Evolutionary conservation across 2,888 invertebrate species (phyloP).

Genomic region (Platycheirus albimanus): DNA sequence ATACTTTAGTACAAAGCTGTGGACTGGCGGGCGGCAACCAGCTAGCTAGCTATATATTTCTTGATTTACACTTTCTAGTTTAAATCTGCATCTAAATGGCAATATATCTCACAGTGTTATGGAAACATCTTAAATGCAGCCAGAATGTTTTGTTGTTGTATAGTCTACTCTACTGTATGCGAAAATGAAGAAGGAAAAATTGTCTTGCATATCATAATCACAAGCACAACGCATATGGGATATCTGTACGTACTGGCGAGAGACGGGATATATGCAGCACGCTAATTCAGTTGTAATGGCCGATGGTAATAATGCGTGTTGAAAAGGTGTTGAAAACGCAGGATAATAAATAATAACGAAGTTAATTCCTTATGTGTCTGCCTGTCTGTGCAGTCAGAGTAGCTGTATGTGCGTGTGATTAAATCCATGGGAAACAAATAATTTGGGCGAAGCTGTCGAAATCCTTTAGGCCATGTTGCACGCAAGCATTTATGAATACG

Average conservation of each 20-base stretch:
- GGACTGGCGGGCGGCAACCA: constrained; percentile 62
- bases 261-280: constrained; percentile 47
- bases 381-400: constrained; percentile 14
- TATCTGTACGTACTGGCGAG: no score
- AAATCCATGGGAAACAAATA: constrained; percentile 54
- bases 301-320: constrained; percentile 74
- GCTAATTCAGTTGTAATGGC: constrained; percentile 74
- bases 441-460: constrained; percentile 49
- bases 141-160: constrained; percentile 30
- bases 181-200: constrained; percentile 9
- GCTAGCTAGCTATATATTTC: constrained; percentile 18
- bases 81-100: constrained; percentile 71
- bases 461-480: constrained; percentile 33
- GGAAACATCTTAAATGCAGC: constrained; percentile 58
- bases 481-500: constrained; percentile 9
- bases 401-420: constrained; percentile 56
- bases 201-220: constrained; percentile 16
- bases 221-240: no score
- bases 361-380: constrained; percentile 48
- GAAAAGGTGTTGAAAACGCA: constrained; percentile 73
- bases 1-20: constrained; percentile 49
- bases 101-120: constrained; percentile 64
- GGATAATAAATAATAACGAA: constrained; percentile 72
- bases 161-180: not conserved
- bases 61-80: constrained; percentile 61